Evolutionary conservation across 1,140 invertebrate genomes (phyloP), one percentile per base, ranked within the genome.

Genomic region (Drosophila nannoptera): DNA sequence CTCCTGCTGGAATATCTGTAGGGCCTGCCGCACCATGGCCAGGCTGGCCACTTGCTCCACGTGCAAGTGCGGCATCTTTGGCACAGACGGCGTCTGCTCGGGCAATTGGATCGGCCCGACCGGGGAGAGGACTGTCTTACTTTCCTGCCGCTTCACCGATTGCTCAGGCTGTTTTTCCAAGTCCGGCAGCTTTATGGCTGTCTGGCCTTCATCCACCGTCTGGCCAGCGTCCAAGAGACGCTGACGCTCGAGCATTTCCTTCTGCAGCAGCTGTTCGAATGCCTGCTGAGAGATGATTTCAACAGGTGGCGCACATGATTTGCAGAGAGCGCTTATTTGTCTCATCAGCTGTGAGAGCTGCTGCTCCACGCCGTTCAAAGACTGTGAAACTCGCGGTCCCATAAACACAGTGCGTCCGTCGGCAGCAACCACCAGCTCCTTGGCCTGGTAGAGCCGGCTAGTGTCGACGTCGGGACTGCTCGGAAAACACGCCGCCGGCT

Each of bases 221-320:
- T 52, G 8, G 2, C 59, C 58, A 8, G 36, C 14, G 7, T 2
- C 29, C 2, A 45, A 29, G 2, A 74, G 59, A 0, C 73, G 80
- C 12, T 83, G 62, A 1, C 80, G 52, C 48, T 73, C 73, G 2
- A 16, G 6, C 9, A 77, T 32, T 43, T 84, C 81, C 16, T 12
- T 11, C 0, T 60, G 14, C 4, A 84, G 5, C 2, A 84, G 43
- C 4, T 68, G 22, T 12, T 86, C 55, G 14, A 84, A 60, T 0
- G 54, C 31, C 1, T 40, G 1, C 9, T 52, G 40, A 6, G 62
- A 46, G 9, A 84, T 62, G 2, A 84, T 46, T 40, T 84, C 80
- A 4, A 77, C 60, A 6, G 80, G 80, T 11, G 80, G 80, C 0
- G 60, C 69, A 55, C 80, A 80, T 8, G 77, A 65, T 7, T 49